phyloP scores from a whole-genome alignment of 2,113 vertebrate species.

The Notarius lentiginosus region DNA sequence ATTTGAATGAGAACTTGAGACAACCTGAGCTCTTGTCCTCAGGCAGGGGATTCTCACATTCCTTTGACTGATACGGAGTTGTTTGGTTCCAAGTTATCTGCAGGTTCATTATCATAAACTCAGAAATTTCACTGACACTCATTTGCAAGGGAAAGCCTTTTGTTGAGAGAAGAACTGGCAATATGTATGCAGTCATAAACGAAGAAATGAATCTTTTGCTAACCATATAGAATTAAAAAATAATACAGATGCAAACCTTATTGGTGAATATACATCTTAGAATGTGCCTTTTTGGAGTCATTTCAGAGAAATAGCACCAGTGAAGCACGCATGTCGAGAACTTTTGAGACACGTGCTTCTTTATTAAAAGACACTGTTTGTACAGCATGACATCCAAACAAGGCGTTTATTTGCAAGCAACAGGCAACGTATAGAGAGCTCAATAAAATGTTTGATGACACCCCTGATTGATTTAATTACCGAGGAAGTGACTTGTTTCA shows the following conservation, averaged over 20 bases:
- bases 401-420: neutral
- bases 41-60: neutral
- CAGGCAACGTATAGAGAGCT: too few species aligned
- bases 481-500: neutral
- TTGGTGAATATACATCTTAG: too few species aligned
- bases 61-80: neutral
- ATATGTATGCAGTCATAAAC: too few species aligned
- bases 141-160: neutral
- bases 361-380: neutral
- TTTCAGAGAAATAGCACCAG: neutral
- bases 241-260: neutral
- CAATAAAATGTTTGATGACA: neutral
- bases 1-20: constrained; percentile 23
- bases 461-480: neutral
- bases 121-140: neutral
- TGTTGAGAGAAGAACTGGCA: too few species aligned
- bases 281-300: too few species aligned
- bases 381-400: neutral
- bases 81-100: neutral
- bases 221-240: neutral
- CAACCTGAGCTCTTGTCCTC: neutral
- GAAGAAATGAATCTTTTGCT: too few species aligned
- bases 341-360: neutral
- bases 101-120: neutral
- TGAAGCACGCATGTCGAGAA: neutral